Evolutionary conservation across 2,113 vertebrate species (phyloP).

Genomic region (Lates calcarifer): DNA sequence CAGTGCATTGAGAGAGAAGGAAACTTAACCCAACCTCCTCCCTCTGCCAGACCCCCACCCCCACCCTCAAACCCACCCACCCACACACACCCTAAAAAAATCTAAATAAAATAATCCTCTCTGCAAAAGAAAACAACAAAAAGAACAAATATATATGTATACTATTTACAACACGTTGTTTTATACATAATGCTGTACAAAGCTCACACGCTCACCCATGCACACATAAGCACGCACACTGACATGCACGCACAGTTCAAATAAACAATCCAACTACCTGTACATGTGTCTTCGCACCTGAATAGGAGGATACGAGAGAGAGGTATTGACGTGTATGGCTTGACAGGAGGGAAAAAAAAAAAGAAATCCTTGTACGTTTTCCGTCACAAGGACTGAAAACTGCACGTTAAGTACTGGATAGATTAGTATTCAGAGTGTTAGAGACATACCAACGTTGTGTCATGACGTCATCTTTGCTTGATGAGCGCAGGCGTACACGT

Average conservation of each 20-base stretch:
- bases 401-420: conserved; percentile 66
- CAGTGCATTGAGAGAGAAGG: conserved; percentile 77
- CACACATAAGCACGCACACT: conserved; percentile 43
- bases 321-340: conserved; percentile 99
- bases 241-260: conserved; percentile 65
- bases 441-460: conserved; percentile 43
- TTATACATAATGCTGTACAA: conserved; percentile 77
- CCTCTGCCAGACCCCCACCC: conserved; percentile 40
- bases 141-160: conserved; percentile 77
- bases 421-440: conserved; percentile 71
- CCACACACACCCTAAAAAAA: conserved; percentile 62
- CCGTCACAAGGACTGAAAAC: conserved; percentile 47
- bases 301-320: conserved; percentile 89
- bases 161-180: conserved; percentile 77
- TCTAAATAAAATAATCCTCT: conserved; percentile 78
- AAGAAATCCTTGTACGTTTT: conserved; percentile 54
- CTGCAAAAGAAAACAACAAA: conserved; percentile 71
- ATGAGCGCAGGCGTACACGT: conserved; percentile 25
- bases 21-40: conserved; percentile 39
- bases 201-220: conserved; percentile 41
- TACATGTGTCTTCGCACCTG: conserved; percentile 89
- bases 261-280: conserved; percentile 79
- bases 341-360: conserved; percentile 84
- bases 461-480: conserved; percentile 46
- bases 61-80: conserved; percentile 15